Conservation (phyloP, 2,797 vertebrate species). For the Poeciliopsis turneri region DNA sequence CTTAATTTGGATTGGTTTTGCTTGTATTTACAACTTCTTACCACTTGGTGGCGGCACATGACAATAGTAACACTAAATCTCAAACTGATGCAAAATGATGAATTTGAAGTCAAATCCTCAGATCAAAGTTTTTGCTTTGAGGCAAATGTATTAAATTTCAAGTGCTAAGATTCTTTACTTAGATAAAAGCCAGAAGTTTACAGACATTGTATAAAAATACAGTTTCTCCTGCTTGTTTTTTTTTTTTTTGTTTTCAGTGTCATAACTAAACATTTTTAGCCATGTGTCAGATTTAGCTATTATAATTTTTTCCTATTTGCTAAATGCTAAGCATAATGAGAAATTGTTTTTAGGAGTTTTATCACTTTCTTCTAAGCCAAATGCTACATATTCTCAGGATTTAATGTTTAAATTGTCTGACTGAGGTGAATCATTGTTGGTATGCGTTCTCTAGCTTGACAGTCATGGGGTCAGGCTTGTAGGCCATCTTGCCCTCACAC, state of each 20-base stretch:
- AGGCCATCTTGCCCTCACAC: neutral
- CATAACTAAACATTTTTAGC: neutral
- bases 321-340: neutral
- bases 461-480: neutral
- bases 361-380: neutral
- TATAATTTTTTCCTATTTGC: neutral
- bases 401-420: neutral
- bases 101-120: neutral
- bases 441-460: neutral
- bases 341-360: neutral
- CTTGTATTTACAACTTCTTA: slow-evolving; percentile 34
- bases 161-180: neutral
- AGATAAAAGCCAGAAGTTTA: neutral
- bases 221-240: neutral
- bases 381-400: neutral
- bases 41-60: slow-evolving; percentile 53
- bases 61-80: neutral
- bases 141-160: neutral
- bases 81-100: neutral
- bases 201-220: neutral
- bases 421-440: neutral
- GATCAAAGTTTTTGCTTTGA: neutral
- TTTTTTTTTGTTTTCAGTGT: neutral
- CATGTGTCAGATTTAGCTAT: neutral
- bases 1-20: neutral